Percentiles rank a stretch among this genome's conserved stretches.
phyloP scores from a whole-genome alignment of 2,113 vertebrate genomes.

The Alces alces region DNA sequence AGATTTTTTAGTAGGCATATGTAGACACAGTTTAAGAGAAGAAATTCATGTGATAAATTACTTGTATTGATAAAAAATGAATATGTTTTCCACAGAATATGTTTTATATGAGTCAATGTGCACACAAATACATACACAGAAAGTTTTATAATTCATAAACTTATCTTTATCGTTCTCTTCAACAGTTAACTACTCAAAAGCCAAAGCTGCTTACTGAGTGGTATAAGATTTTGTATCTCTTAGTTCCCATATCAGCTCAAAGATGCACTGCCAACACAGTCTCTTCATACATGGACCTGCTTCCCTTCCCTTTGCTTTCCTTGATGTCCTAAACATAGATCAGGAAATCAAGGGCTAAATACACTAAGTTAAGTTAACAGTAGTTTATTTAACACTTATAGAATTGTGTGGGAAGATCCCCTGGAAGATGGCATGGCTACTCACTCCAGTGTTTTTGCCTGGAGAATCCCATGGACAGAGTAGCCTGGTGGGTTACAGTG shows the following conservation, averaged over 20 bases:
- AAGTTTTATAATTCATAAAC: background rate
- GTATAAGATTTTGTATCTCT: background rate
- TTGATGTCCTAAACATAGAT: background rate
- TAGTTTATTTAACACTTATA: background rate
- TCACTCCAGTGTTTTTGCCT: background rate
- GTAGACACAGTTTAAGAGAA: background rate
- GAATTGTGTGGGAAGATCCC: background rate
- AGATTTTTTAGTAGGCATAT: background rate
- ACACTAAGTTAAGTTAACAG: background rate
- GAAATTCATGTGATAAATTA: background rate
- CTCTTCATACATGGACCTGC: background rate
- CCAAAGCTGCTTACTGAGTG: background rate
- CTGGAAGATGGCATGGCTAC: background rate
- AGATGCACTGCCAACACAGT: background rate
- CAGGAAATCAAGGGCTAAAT: background rate
- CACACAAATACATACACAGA: background rate
- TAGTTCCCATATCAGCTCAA: background rate
- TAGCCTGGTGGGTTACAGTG: background rate
- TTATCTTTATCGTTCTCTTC: background rate
- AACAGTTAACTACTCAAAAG: background rate
- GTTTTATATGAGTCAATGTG: background rate
- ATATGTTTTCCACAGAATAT: background rate
- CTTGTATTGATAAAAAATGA: slow-evolving; percentile 19
- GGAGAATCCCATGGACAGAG: background rate
- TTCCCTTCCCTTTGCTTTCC: background rate